Evolutionary conservation across 2,888 invertebrate genomes (phyloP).

Genomic region (Andrena camellia): DNA sequence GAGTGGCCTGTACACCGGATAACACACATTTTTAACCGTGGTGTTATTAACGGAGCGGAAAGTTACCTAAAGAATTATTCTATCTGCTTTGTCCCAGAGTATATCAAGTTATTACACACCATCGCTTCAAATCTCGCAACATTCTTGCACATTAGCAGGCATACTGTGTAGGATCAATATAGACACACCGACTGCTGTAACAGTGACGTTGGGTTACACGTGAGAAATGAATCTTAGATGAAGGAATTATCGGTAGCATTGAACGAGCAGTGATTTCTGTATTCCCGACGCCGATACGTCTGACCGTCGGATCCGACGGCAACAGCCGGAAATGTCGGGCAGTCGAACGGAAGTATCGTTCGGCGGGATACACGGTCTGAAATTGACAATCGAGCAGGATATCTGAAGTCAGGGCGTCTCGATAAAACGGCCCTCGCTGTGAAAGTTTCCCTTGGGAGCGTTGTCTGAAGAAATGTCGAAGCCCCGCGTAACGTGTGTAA

Average conservation of each 20-base stretch:
- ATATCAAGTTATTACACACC: no score
- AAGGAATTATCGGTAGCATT: constrained; percentile 21
- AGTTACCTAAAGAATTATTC: not conserved
- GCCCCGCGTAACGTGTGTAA: constrained; percentile 1
- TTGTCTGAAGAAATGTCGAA: not conserved
- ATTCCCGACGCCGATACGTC: constrained; percentile 48
- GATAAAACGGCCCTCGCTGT: constrained; percentile 19
- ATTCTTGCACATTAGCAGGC: no score
- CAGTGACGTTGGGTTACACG: not conserved
- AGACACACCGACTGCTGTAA: no score
- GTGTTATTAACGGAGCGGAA: not conserved
- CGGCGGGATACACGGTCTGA: constrained; percentile 21
- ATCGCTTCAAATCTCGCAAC: no score
- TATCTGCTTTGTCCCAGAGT: no score
- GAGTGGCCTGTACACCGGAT: no score
- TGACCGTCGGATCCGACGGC: constrained; percentile 36
- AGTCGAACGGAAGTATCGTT: constrained; percentile 20
- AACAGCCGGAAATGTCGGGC: constrained; percentile 48
- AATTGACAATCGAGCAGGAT: constrained; percentile 45
- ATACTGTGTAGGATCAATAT: no score
- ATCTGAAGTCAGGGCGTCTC: constrained; percentile 21
- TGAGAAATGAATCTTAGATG: constrained; percentile 5
- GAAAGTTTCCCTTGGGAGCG: not conserved
- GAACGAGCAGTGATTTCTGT: constrained; percentile 18
- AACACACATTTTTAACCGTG: no score